Base-by-base conservation (phyloP, 2,888 invertebrate species). In the Campoletis raptor region DNA sequence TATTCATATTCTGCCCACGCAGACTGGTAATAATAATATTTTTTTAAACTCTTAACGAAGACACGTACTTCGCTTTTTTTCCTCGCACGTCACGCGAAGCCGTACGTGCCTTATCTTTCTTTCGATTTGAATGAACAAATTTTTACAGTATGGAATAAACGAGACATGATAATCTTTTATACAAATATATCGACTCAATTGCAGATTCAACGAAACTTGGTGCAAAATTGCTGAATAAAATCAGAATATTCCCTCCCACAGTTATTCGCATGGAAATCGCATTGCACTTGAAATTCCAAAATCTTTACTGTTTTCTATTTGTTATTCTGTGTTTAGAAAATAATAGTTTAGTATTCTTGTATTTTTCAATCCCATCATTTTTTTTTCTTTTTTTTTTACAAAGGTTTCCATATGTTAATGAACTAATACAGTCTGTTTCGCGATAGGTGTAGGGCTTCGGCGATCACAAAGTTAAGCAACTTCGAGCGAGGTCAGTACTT, bases 61-160 rank as follows among this genome's bases (percentile, higher is more conserved):
- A 30, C 70, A 70, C 70, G 70, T 70, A 61, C 61, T 30, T 61
- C 15, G 61, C 24, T 61, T 52, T 52, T 61, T 61, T 21, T 30
- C 12, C 30, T 61, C 61, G 30, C 30, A 61, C 61, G 61, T 61
- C 61, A 61, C 30, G 15, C 57, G 24, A 21, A 45, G 42, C 45
- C 70, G 18, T 70, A 24, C 70, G 70, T 70, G 70, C 30, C 45
- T 45, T 48, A 70, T 70, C 48, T 70, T 30, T 48, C 18, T 70
- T 48, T 24, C 70, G 18, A 40, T 48, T 48, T 30, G 48, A 70
- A 48, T 48, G 36, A 48, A 45, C 70, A 70, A 70, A 36, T 48
- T 30, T 70, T 48, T 12, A 18, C 48, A 18, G 45, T 48, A 45
- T 45, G 30, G 70, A 30, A 36, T 24, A 9, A 70, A 48, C 70